Evolutionary conservation across 1,140 invertebrate species (phyloP).

Genomic region (Pygmarrhopalites habei): DNA sequence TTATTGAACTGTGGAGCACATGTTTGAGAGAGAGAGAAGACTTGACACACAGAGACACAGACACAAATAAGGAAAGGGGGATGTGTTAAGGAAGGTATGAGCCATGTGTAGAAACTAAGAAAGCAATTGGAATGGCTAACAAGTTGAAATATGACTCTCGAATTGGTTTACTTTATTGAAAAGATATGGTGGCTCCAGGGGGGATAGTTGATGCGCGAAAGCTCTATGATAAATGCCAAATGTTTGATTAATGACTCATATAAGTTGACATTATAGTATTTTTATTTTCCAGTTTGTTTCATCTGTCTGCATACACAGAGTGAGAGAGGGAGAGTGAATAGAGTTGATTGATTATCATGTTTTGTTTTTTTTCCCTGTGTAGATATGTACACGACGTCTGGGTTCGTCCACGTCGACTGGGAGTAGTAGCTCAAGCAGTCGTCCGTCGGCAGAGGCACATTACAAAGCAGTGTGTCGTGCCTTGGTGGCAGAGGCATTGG

Average conservation of each 20-base stretch:
- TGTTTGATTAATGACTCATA: background rate
- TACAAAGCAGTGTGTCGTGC: conserved; percentile 86
- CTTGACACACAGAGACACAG: too few relatives aligned
- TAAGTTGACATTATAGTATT: background rate
- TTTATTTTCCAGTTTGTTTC: conserved; percentile 3
- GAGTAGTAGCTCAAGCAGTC: conserved; percentile 3
- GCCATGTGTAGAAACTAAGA: too few relatives aligned
- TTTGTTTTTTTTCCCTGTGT: conserved; percentile 9
- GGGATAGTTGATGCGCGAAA: too few relatives aligned
- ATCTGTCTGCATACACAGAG: background rate
- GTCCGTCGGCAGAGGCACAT: conserved; percentile 61
- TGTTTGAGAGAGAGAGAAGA: too few relatives aligned
- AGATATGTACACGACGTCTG: conserved; percentile 21
- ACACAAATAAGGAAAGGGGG: too few relatives aligned
- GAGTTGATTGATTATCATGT: background rate
- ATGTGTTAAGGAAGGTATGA: too few relatives aligned
- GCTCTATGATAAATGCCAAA: background rate
- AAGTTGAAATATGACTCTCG: too few relatives aligned
- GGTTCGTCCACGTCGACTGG: background rate
- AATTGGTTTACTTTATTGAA: too few relatives aligned
- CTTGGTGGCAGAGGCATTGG: conserved; percentile 78
- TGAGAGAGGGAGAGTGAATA: background rate
- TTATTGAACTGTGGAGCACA: too few relatives aligned
- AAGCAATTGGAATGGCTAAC: too few relatives aligned
- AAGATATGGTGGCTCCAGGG: too few relatives aligned